phyloP scores from a whole-genome alignment of 2,888 invertebrate genomes.

The Cheilosia pagana region DNA sequence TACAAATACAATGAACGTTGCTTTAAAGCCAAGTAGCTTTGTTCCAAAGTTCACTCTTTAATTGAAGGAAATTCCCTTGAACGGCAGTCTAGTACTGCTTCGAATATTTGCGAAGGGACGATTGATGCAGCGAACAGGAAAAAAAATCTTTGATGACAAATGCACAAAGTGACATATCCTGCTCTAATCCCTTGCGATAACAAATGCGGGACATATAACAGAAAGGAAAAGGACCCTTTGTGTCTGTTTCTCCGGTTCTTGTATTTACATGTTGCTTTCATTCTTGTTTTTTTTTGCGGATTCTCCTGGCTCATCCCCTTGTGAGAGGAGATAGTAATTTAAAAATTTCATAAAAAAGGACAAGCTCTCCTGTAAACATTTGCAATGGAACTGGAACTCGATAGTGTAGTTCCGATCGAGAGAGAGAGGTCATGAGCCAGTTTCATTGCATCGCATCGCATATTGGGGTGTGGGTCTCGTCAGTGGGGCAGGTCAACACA shows the following conservation, averaged over 20 bases:
- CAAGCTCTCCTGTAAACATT: conserved; percentile 56
- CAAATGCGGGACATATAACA: conserved; percentile 25
- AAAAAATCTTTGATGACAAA: conserved; percentile 18
- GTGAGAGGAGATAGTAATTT: conserved; percentile 31
- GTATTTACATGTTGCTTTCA: neutral
- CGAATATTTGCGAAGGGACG: neutral
- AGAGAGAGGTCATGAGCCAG: conserved; percentile 49
- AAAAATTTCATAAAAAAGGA: conserved; percentile 35
- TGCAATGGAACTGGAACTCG: conserved; percentile 48
- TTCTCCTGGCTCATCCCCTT: neutral
- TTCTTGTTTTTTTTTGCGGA: neutral
- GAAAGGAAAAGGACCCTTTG: conserved; percentile 16
- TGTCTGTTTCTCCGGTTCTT: neutral
- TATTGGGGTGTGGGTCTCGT: conserved; percentile 15
- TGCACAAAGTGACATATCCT: conserved; percentile 8
- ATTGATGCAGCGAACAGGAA: conserved; percentile 23
- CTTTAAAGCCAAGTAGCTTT: neutral
- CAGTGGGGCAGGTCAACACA: conserved; percentile 60
- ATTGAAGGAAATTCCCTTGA: neutral
- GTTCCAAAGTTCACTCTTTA: neutral
- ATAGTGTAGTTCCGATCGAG: conserved; percentile 40
- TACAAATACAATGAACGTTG: no score
- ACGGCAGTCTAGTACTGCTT: neutral
- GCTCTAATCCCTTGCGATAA: conserved; percentile 22
- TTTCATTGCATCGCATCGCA: conserved; percentile 34